Base-by-base conservation (phyloP, 2,113 vertebrate genomes). In the Penelope pileata region DNA sequence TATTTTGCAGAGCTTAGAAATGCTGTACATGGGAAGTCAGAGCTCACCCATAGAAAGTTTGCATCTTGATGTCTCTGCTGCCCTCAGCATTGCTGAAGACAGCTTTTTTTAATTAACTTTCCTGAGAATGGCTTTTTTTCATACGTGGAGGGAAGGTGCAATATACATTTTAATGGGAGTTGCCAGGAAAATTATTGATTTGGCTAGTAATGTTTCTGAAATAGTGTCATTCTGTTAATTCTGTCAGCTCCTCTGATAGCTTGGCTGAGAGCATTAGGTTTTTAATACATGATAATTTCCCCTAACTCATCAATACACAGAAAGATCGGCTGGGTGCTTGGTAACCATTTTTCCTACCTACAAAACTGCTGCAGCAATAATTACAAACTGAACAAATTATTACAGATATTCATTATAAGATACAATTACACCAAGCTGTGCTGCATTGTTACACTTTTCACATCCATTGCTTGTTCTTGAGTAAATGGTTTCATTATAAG, bases 101-200 rank as follows among this genome's bases (percentile, higher is more conserved):
- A 58, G 76, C 47, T 83, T 94, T 96, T 96, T 94, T 93, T 68
- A 95, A 97, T 94, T 96, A 92, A 51, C 64, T 83, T 96, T 70
- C 63, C 92, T 86, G 89, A 93, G 75, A 96, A 96, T 84, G 70
- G 60, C 36, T 5, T 23, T 88, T 89, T 96, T 78, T 78, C 63
- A 45, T 78, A 30, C 32, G 51, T 59, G 48, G 80, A 47, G 42
- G 82, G 34, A 79, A 76, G 86, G 91, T 90, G 92, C 84, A 58
- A 63, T 83, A 86, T 82, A 79, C 94, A 91, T 95, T 96, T 93
- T 96, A 96, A 97, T 90, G 67, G 50, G 51, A 91, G 40, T 47
- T 96, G 91, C 95, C 90, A 94, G 74, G 74, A 70, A 67, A 93
- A 93, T 89, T 96, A 97, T 93, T 96, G 96, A 97, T 97, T 97